Evolutionary conservation across 1,140 invertebrate species (phyloP), one percentile per base, ranked within the genome.

Genomic region (Lamellibrachia luymesi): DNA sequence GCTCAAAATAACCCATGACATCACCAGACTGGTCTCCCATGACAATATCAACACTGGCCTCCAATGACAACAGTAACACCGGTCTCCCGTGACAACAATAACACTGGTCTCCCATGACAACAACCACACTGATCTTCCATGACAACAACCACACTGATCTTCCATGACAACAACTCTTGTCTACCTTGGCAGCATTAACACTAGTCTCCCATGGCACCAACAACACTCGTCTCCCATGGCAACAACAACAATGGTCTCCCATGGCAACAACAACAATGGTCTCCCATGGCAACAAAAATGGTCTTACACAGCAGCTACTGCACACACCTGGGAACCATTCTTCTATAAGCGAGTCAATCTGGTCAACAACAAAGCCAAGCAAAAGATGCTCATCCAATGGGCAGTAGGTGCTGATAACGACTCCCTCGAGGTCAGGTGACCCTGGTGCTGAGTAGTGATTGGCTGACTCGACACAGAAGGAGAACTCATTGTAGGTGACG

Each of bases 241-340:
- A 56, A 56, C 13, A 56, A 56, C 13, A 56, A 56, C 13, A 56
- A 6, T 56, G 52, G 6, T 1, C 52, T 7, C 52, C 52, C 52
- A 56, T 56, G 52, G 13, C 52, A 56, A 80, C 64, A 17, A 80
- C 13, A 80, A 80, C 25, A 80, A 10, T 80, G 13, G 64, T 80
- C 64, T 0, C 52, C 64, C 64, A 80, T 80, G 4, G 64, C 17
- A 80, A 80, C 64, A 80, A 80, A 10, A 80, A 10, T 17, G 4
- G 64, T 80, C 64, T 80, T 22, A 10, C 64, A 80, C 4, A 22
- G 13, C 64, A 80, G 25, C 64, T 22, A 17, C 0, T 22, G 17
- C 91, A 91, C 91, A 91, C 94, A 95, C 95, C 95, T 94, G 95
- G 95, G 93, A 95, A 96, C 91, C 94, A 95, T 91, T 95, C 95